These are phyloP conservation scores for Gadus chalcogrammus DNA, from an alignment of 2,113 vertebrate genomes.

Conservation along the genomic window DNA sequence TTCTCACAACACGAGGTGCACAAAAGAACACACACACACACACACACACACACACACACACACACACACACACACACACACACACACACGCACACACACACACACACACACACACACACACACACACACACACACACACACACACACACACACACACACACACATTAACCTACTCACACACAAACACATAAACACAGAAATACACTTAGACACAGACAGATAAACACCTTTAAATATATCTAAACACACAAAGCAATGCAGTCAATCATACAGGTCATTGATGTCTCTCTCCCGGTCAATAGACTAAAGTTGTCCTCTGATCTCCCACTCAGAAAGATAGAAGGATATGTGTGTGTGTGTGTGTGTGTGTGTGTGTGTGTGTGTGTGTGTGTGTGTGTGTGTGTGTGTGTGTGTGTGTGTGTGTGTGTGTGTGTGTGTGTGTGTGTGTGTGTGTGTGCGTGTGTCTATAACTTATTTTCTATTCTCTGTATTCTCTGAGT, in stretches of 20 bases:
- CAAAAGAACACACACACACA: constrained; percentile 12
- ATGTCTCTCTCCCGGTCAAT: constrained; percentile 57
- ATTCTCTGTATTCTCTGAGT: constrained; percentile 41
- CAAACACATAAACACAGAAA: too few species aligned
- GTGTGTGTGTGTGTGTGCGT: constrained; percentile 45
- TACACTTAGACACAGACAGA: too few species aligned
- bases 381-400: constrained; percentile 47
- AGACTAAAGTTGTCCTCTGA: constrained; percentile 54
- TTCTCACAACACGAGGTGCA: constrained; percentile 72
- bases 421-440: constrained; percentile 52
- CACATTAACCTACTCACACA: background rate
- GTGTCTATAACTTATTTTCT: constrained; percentile 50
- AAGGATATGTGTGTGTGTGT: constrained; percentile 41
- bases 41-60: background rate
- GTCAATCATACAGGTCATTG: constrained; percentile 39
- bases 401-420: constrained; percentile 46
- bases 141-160: background rate
- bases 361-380: constrained; percentile 49
- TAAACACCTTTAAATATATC: background rate
- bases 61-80: too few species aligned
- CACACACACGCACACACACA: too few species aligned
- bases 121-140: background rate
- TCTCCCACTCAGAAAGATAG: constrained; percentile 52
- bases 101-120: background rate
- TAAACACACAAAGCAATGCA: background rate